Base-by-base conservation (phyloP, 2,888 invertebrate species). In the Leucophora obtusa region DNA sequence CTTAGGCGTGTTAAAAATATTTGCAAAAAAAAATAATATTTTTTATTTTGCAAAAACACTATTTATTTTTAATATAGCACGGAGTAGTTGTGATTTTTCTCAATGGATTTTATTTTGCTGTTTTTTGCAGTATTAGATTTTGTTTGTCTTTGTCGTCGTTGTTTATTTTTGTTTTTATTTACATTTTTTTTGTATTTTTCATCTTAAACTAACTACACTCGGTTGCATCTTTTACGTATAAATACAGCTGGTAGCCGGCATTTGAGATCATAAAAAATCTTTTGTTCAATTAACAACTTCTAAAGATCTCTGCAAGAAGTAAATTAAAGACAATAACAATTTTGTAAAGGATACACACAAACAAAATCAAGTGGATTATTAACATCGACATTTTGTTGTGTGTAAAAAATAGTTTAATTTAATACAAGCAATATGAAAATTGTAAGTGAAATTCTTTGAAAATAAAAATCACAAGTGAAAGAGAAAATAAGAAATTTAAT, bases 181-280 rank as follows among this genome's bases (percentile, higher is more conserved):
- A 38, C 28, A 24, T 21, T 24, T 28, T 56, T 56, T 63, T 59
- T 24, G 24, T 14, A 43, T 65, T 59, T 69, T 76, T 69, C 65
- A 65, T 76, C 69, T 69, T 38, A 11, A 50, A 76, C 69, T 43
- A 73, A 58, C 28, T 81, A 77, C 73, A 77, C 50, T 77, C 65
- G 60, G 80, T 70, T 77, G 77, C 80, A 77, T 81, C 76, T 76
- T 82, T 71, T 58, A 71, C 71, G 86, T 90, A 90, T 90, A 90
- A 89, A 90, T 89, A 90, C 87, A 85, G 85, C 86, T 86, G 86
- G 84, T 86, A 87, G 87, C 88, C 88, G 89, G 89, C 87, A 89
- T 87, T 88, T 85, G 86, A 86, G 85, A 89, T 89, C 90, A 90
- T 90, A 89, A 89, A 88, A 87, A 85, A 87, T 86, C 89, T 85